Evolutionary conservation across 2,113 vertebrate species (phyloP), one percentile per base, ranked within the genome.

Genomic region (Hydrochoerus hydrochaeris): DNA sequence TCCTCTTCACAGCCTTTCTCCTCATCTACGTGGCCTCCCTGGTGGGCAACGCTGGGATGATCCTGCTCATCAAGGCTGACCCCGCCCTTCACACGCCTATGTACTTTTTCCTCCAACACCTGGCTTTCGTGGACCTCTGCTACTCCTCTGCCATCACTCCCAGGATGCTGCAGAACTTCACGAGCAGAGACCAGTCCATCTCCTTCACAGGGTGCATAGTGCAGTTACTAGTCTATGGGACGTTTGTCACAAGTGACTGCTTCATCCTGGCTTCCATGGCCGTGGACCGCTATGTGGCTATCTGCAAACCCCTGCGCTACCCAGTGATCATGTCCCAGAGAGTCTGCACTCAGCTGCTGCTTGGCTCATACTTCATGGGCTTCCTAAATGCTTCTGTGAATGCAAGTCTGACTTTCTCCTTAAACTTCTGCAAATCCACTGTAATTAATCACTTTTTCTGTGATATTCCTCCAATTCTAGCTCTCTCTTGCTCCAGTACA

Each of bases 61-160:
- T 97, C 49, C 41, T 94, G 0, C 95, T 98, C 71, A 98, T 98
- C 93, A 95, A 77, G 35, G 82, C 4, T 2, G 60, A 98, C 5
- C 77, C 97, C 38, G 60, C 1, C 26, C 97, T 98, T 67, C 96
- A 96, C 16, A 97, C 88, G 0, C 96, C 97, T 3, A 98, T 96
- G 98, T 98, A 98, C 58, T 97, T 96, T 84, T 98, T 98, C 81
- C 96, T 98, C 35, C 95, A 97, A 85, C 92, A 97, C 5, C 46
- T 98, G 62, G 97, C 98, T 24, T 97, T 98, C 24, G 95, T 97
- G 22, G 97, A 98, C 60, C 78, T 98, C 4, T 97, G 97, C 9
- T 98, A 97, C 2, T 52, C 96, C 81, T 97, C 97, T 71, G 97
- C 96, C 0, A 84, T 98, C 62, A 97, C 97, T 8, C 97, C 97